phyloP scores from a whole-genome alignment of 2,113 vertebrate species.

The Seriola aureovittata region DNA sequence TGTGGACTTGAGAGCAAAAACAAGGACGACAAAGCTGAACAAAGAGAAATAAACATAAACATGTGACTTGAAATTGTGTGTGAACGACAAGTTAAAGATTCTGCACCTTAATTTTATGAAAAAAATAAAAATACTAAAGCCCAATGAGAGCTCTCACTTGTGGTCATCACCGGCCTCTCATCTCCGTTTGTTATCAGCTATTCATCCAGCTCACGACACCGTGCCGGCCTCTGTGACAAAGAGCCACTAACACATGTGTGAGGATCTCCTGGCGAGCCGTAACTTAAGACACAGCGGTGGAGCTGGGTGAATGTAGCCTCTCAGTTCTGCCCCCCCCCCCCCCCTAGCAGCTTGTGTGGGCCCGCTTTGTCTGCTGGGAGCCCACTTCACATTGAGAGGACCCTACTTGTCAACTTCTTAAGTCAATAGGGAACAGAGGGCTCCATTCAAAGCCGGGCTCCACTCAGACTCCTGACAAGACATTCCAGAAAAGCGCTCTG shows the following conservation, averaged over 20 bases:
- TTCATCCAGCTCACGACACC: constrained; percentile 55
- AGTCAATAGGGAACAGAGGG: constrained; percentile 81
- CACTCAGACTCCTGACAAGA: constrained; percentile 70
- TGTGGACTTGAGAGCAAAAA: no score
- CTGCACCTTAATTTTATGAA: background rate
- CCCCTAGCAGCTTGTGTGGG: constrained; percentile 73
- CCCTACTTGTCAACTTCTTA: constrained; percentile 80
- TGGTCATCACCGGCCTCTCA: constrained; percentile 39
- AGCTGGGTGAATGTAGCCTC: constrained; percentile 70
- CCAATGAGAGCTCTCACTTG: constrained; percentile 25
- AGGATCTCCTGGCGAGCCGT: constrained; percentile 64
- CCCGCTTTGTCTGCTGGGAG: constrained; percentile 75
- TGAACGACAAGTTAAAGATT: background rate
- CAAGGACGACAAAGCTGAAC: no score
- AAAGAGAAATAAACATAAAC: no score
- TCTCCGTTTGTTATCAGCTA: constrained; percentile 40
- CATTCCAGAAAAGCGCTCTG: constrained; percentile 76
- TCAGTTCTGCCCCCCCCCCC: constrained; percentile 53
- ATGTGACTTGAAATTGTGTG: background rate
- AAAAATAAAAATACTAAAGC: constrained; percentile 16
- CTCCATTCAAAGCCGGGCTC: constrained; percentile 73
- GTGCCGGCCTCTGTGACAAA: constrained; percentile 58
- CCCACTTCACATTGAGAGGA: constrained; percentile 83
- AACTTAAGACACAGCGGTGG: constrained; percentile 72
- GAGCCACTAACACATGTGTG: constrained; percentile 62